Base-by-base conservation (phyloP, 2,888 invertebrate species). In the Lithodes maja region DNA sequence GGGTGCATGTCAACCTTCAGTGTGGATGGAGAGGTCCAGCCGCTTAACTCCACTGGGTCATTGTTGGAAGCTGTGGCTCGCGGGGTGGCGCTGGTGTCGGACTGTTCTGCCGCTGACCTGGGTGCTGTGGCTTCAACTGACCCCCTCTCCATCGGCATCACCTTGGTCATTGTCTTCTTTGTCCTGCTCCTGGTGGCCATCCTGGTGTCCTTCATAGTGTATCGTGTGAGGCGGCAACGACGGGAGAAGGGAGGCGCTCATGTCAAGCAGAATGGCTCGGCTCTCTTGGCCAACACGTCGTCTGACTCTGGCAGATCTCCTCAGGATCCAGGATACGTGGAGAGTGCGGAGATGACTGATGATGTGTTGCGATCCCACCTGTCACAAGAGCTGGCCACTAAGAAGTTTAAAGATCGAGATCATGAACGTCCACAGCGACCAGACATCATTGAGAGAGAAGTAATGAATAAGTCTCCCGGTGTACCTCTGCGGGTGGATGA, bases 101-200 rank as follows among this genome's bases (percentile, higher is more conserved):
- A 97, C 17, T 98, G 98, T 93, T 95, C 95, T 78, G 96, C 96
- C 83, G 95, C 96, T 2, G 95, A 96, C 89, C 95, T 96, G 69
- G 97, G 97, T 53, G 95, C 96, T 1, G 96, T 96, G 0, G 96
- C 97, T 92, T 96, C 96, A 2, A 96, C 97, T 1, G 97, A 97
- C 94, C 98, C 98, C 0, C 94, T 99, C 7, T 97, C 97, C 93
- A 97, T 98, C 91, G 99, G 98, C 85, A 97, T 99, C 89, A 98
- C 98, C 0, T 94, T 99, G 61, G 98, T 99, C 49, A 97, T 98
- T 91, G 97, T 98, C 52, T 98, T 99, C 95, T 98, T 99, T 93
- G 96, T 97, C 3, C 97, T 98, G 90, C 94, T 98, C 15, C 95
- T 98, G 83, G 96, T 98, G 12, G 98, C 98, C 15, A 98, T 98